Conservation (phyloP, 2,113 vertebrate species). For the Scomber scombrus region DNA sequence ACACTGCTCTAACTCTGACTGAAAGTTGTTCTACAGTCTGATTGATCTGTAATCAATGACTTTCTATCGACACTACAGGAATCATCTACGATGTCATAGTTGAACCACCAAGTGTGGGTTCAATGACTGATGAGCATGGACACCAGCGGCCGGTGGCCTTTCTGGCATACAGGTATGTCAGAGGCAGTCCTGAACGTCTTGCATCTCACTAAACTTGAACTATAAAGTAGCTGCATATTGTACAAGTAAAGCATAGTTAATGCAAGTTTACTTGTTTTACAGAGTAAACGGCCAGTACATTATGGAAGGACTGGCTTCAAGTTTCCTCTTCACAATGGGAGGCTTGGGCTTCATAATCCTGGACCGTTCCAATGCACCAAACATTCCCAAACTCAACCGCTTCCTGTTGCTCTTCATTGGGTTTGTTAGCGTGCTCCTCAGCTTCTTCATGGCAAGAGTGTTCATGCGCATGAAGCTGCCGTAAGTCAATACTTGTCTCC, state of each 20-base stretch:
- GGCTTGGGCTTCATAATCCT: conserved; percentile 98
- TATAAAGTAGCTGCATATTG: background rate
- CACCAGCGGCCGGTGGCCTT: conserved; percentile 98
- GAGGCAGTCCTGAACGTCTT: background rate
- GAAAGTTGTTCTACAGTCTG: background rate
- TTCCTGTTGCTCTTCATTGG: conserved; percentile 98
- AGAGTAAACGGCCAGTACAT: conserved; percentile 99
- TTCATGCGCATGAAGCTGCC: conserved; percentile 99
- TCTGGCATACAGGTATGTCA: conserved; percentile 92
- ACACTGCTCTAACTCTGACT: too few species aligned
- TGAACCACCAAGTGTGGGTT: conserved; percentile 98
- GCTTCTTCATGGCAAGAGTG: conserved; percentile 99
- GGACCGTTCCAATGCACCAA: conserved; percentile 97
- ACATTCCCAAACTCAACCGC: conserved; percentile 98
- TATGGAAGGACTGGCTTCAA: conserved; percentile 98
- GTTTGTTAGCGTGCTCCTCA: conserved; percentile 96
- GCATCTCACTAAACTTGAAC: background rate
- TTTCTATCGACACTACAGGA: conserved; percentile 77
- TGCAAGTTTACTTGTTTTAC: background rate
- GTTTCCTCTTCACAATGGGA: conserved; percentile 99
- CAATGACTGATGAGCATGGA: conserved; percentile 98
- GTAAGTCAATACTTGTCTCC: conserved; percentile 86
- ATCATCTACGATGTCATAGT: conserved; percentile 99
- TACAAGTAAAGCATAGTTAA: background rate
- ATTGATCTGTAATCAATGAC: background rate